Evolutionary conservation across 2,797 vertebrate species (phyloP), one percentile per base, ranked within the genome.

Genomic region (Alcedo quadribrachys): DNA sequence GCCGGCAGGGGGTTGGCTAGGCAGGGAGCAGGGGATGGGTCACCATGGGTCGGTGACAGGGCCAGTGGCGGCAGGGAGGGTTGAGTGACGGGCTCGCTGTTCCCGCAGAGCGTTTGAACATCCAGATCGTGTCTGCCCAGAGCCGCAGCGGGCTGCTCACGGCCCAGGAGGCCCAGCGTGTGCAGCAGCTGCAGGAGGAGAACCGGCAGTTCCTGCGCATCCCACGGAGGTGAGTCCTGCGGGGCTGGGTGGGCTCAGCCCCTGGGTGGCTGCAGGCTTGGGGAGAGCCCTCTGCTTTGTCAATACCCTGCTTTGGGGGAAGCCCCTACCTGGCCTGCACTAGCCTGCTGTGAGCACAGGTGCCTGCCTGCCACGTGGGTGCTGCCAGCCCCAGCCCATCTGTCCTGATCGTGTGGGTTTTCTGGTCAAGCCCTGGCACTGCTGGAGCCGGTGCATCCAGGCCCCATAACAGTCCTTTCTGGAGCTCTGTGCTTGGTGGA

Each of bases 91-190:
- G 15, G 14, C 3, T 33, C 0, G 17, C 7, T 2, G 4, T 14
- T 51, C 12, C 5, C 3, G 57, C 87, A 99, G 99, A 99, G 95
- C 99, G 99, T 75, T 97, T 99, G 84, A 99, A 99, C 92, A 97
- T 99, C 67, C 98, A 95, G 96, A 98, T 99, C 75, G 98, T 99
- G 48, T 98, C 97, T 46, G 97, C 98, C 16, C 98, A 98, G 96
- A 97, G 98, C 46, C 97, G 98, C 95, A 98, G 98, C 2, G 99
- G 98, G 4, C 96, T 99, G 40, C 94, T 98, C 28, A 98, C 98
- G 7, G 89, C 96, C 1, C 98, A 99, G 93, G 99, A 99, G 95
- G 98, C 96, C 74, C 97, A 89, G 57, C 97, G 81, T 20, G 93
- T 99, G 53, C 97, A 87, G 85, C 98, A 98, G 93, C 98, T 99